These are phyloP conservation scores for Tetramorium parvispinum DNA, from an alignment of 1,140 invertebrate species.

Conservation along the genomic window DNA sequence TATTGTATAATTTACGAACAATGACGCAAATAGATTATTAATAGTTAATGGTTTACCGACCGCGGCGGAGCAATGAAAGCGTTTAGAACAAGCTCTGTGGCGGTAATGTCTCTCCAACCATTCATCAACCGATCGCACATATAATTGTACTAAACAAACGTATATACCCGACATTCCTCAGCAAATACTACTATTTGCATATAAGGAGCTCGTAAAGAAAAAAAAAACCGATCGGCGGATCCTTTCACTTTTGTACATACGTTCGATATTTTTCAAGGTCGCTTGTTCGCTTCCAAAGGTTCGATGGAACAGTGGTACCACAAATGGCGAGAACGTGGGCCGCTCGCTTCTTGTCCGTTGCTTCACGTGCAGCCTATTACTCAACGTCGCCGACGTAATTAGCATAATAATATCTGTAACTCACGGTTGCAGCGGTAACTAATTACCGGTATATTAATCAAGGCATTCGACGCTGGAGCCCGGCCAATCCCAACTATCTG, in stretches of 20 bases:
- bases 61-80: conserved; percentile 17
- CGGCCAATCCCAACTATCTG: conserved; percentile 74
- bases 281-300: conserved; percentile 46
- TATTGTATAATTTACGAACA: conserved; percentile 31
- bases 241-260: conserved; percentile 59
- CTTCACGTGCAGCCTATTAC: conserved; percentile 78
- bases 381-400: conserved; percentile 78
- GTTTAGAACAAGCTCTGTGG: conserved; percentile 6
- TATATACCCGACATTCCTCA: conserved; percentile 19
- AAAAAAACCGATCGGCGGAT: conserved; percentile 30
- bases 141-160: conserved; percentile 54
- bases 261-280: conserved; percentile 65
- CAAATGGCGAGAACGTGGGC: conserved; percentile 74
- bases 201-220: conserved; percentile 45
- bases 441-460: conserved; percentile 78
- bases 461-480: conserved; percentile 74
- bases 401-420: conserved; percentile 81
- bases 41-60: conserved; percentile 18
- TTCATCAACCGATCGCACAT: conserved; percentile 45
- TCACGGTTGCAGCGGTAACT: conserved; percentile 78
- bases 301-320: conserved; percentile 49
- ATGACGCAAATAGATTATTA: conserved; percentile 45
- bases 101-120: conserved; percentile 31
- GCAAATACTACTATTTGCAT: conserved; percentile 54
- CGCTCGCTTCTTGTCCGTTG: conserved; percentile 67